These are phyloP conservation scores for Capromys pilorides DNA, from an alignment of 2,797 vertebrate species.

Conservation along the genomic window DNA sequence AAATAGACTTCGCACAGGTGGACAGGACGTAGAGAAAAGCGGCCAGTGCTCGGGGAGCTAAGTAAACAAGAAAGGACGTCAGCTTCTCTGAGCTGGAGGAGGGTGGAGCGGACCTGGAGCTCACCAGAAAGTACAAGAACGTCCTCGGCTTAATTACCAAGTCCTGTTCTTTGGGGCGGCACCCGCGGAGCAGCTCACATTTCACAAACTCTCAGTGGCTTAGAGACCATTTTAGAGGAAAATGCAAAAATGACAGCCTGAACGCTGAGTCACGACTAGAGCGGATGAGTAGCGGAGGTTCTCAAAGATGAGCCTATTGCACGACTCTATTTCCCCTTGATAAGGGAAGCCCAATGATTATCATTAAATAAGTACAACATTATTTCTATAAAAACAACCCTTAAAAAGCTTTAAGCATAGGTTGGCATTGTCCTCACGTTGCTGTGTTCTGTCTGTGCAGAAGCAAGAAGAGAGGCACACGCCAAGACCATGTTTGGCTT, in stretches of 20 bases:
- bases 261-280: neutral
- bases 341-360: neutral
- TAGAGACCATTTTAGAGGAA: slow-evolving; percentile 16
- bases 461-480: neutral
- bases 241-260: slow-evolving; percentile 27
- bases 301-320: neutral
- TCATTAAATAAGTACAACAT: neutral
- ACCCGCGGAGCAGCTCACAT: slow-evolving; percentile 22
- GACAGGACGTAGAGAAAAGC: neutral
- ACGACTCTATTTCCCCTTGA: neutral
- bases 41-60: neutral
- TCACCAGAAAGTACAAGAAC: neutral
- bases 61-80: slow-evolving; percentile 41
- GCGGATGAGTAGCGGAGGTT: neutral
- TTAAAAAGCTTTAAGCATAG: neutral
- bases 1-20: slow-evolving; percentile 59
- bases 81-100: neutral
- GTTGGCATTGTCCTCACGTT: neutral
- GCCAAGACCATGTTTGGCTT: neutral
- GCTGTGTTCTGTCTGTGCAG: neutral
- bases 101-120: neutral
- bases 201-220: slow-evolving; percentile 61
- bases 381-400: neutral
- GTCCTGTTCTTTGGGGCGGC: neutral
- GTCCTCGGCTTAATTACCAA: neutral